phyloP scores from a whole-genome alignment of 1,140 invertebrate genomes.

The Penaeus vannamei region DNA sequence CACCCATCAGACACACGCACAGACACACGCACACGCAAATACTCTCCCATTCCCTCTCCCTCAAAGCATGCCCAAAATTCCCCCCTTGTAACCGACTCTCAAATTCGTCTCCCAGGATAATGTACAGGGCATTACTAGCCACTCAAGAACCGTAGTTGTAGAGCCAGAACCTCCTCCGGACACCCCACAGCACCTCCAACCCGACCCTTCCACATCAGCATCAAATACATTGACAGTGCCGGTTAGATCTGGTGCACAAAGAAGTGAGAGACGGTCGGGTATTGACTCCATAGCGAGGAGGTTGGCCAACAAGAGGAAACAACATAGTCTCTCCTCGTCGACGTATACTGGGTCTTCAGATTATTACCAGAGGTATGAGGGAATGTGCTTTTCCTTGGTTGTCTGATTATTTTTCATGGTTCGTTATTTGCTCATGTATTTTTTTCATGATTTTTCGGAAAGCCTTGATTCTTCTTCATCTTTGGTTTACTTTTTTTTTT shows the following conservation, averaged over 20 bases:
- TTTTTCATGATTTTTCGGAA: neutral
- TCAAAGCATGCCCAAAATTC: no score
- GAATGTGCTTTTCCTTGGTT: no score
- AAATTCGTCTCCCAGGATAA: neutral
- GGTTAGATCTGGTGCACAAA: neutral
- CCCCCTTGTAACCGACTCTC: neutral
- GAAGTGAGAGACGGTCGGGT: neutral
- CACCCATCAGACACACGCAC: no score
- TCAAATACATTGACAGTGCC: neutral
- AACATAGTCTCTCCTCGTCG: neutral
- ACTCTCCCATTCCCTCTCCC: neutral
- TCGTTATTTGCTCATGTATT: neutral
- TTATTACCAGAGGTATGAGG: constrained; percentile 45
- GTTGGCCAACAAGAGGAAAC: constrained; percentile 31
- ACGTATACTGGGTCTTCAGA: constrained; percentile 50
- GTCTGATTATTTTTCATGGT: no score
- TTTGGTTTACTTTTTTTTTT: neutral
- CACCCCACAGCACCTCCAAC: neutral
- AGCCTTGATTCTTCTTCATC: neutral
- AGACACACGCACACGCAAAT: no score
- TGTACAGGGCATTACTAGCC: constrained; percentile 37
- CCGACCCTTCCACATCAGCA: neutral
- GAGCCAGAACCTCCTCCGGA: constrained; percentile 40
- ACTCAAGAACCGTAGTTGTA: constrained; percentile 39
- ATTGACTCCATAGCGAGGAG: constrained; percentile 37